A percentile compares a stretch with the other conserved stretches of the same genome.
Evolutionary conservation across 2,113 vertebrate genomes (phyloP).

Genomic region (Picathartes gymnocephalus): DNA sequence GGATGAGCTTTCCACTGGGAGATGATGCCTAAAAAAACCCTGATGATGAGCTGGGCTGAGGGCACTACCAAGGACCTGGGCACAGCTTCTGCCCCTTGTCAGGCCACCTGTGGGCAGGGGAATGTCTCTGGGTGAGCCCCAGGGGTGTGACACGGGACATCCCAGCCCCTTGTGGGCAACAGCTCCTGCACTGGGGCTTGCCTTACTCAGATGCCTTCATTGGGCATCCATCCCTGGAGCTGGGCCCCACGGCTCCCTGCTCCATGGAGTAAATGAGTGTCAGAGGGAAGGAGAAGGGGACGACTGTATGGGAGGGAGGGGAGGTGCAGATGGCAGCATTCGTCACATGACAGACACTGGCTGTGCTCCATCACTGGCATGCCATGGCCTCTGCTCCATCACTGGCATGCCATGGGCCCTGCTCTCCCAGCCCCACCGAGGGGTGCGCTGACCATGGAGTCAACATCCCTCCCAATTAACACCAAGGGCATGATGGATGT

Average conservation of each 20-base stretch:
- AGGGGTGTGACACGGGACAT: neutral
- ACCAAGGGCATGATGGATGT: neutral
- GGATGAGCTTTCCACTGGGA: accelerated
- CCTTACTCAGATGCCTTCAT: accelerated
- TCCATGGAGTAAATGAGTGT: accelerated
- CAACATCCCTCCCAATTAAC: neutral
- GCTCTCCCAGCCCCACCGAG: neutral
- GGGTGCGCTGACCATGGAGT: accelerated
- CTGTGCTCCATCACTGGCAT: neutral
- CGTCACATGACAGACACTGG: neutral
- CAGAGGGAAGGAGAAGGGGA: neutral
- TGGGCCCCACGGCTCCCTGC: neutral
- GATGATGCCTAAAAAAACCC: neutral
- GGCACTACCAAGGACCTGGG: neutral
- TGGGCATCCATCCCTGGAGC: neutral
- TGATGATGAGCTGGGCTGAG: neutral
- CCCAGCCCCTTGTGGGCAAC: accelerated
- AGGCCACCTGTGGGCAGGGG: neutral
- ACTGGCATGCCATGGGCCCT: neutral
- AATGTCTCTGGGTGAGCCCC: neutral
- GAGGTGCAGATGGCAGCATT: neutral
- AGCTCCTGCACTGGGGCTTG: neutral
- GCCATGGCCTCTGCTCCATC: neutral
- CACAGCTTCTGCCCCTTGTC: accelerated
- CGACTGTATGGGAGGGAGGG: neutral